phyloP scores from a whole-genome alignment of 2,113 vertebrate genomes.

The Lutjanus erythropterus region DNA sequence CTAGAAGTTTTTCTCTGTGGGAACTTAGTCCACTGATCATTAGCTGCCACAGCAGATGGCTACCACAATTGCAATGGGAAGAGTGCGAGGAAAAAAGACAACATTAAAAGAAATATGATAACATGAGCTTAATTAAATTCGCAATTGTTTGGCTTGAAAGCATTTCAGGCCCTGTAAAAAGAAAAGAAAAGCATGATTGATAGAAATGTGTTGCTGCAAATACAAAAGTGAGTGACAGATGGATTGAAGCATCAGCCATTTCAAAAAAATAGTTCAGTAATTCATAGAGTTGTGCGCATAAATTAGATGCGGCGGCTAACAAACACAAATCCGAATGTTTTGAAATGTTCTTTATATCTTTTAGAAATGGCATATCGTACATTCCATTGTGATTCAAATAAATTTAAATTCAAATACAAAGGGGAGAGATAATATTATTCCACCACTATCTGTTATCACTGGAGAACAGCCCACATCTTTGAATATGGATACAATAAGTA shows the following conservation, averaged over 20 bases:
- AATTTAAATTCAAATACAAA: slow-evolving; percentile 60
- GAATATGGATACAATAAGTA: slow-evolving; percentile 67
- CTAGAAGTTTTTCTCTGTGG: background rate
- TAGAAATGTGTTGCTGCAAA: slow-evolving; percentile 49
- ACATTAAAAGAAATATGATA: slow-evolving; percentile 58
- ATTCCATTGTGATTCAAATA: slow-evolving; percentile 72
- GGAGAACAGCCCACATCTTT: slow-evolving; percentile 72
- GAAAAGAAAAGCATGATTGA: slow-evolving; percentile 21
- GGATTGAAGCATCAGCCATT: slow-evolving; percentile 15
- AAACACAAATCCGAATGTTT: slow-evolving; percentile 53
- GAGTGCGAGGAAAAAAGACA: slow-evolving; percentile 21
- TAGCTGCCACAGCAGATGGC: too few species aligned
- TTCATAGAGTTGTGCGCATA: slow-evolving; percentile 30
- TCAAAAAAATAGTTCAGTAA: slow-evolving; percentile 19
- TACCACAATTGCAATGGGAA: too few species aligned
- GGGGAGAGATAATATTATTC: slow-evolving; percentile 58
- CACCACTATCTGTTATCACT: slow-evolving; percentile 72
- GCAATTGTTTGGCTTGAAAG: slow-evolving; percentile 46
- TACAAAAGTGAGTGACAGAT: slow-evolving; percentile 54
- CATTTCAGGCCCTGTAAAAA: slow-evolving; percentile 16
- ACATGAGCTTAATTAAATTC: slow-evolving; percentile 61
- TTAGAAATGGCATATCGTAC: slow-evolving; percentile 36
- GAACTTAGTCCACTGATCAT: slow-evolving; percentile 21
- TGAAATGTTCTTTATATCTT: slow-evolving; percentile 53
- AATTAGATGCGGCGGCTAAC: slow-evolving; percentile 40